Evolutionary conservation across 2,797 vertebrate species (phyloP).

Genomic region (Myotis findleyi): DNA sequence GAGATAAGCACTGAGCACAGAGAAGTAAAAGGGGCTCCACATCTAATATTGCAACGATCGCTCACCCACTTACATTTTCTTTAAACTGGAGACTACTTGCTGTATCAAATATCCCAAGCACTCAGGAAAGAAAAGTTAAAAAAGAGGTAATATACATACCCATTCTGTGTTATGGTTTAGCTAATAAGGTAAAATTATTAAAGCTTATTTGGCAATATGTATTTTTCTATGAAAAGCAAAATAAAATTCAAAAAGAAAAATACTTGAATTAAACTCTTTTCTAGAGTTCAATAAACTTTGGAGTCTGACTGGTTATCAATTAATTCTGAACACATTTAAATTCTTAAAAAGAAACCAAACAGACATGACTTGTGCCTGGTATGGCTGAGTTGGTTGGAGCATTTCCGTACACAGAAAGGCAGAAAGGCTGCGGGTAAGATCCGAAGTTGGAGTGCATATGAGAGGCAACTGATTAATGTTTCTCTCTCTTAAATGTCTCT

Average conservation of each 20-base stretch:
- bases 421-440: not conserved
- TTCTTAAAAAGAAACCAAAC: not conserved
- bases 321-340: constrained; percentile 44
- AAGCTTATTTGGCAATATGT: not conserved
- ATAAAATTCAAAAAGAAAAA: constrained; percentile 15
- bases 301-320: not conserved
- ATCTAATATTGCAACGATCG: not conserved
- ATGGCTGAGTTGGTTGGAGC: not conserved
- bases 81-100: not conserved
- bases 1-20: not conserved
- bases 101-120: not conserved
- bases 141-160: not conserved
- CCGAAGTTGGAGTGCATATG: not conserved
- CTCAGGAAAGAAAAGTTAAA: not conserved
- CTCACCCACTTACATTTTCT: not conserved
- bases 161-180: not conserved
- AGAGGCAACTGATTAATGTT: not conserved
- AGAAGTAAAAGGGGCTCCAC: not conserved
- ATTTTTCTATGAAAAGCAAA: constrained; percentile 7
- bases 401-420: not conserved
- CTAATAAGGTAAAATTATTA: not conserved
- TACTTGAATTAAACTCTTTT: constrained; percentile 37
- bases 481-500: not conserved
- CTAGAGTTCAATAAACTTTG: not conserved
- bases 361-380: not conserved